These are phyloP conservation scores for Heteractis magnifica DNA, from an alignment of 92 coral and sea anemone genomes.

Conservation along the genomic window DNA sequence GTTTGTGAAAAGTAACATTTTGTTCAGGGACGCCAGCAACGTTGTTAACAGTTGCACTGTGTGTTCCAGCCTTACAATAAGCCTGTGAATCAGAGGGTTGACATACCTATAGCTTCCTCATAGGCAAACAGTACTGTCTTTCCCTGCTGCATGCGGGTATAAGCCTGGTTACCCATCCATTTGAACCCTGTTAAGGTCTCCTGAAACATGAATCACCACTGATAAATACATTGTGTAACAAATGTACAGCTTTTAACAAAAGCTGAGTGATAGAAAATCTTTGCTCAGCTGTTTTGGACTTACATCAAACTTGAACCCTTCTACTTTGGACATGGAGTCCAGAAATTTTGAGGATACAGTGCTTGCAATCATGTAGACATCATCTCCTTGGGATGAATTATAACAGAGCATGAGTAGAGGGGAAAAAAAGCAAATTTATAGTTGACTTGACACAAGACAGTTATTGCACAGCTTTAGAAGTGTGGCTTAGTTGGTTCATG, in stretches of 20 bases:
- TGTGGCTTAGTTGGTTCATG: too few relatives aligned
- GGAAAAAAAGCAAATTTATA: not conserved
- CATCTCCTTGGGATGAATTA: slow-evolving; percentile 23
- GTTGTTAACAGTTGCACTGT: too few relatives aligned
- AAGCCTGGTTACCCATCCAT: slow-evolving; percentile 98
- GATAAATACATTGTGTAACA: not conserved
- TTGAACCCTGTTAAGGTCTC: slow-evolving; percentile 98
- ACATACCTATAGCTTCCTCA: slow-evolving; percentile 97
- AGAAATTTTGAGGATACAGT: slow-evolving; percentile 95
- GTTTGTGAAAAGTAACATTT: too few relatives aligned
- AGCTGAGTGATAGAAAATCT: not conserved
- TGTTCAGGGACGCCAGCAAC: too few relatives aligned
- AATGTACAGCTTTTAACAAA: not conserved
- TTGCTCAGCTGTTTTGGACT: slow-evolving; percentile 8
- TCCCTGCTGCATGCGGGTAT: slow-evolving; percentile 82
- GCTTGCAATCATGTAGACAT: slow-evolving; percentile 92
- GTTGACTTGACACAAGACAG: too few relatives aligned
- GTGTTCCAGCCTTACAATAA: too few relatives aligned
- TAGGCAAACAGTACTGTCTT: slow-evolving; percentile 89
- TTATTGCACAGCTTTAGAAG: too few relatives aligned
- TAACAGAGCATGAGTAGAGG: too few relatives aligned
- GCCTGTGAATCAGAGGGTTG: not conserved
- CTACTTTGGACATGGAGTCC: slow-evolving; percentile 86
- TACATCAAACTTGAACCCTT: slow-evolving; percentile 95
- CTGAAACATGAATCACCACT: slow-evolving; percentile 23